Evolutionary conservation across 2,113 vertebrate species (phyloP).

Genomic region (Astur gentilis): DNA sequence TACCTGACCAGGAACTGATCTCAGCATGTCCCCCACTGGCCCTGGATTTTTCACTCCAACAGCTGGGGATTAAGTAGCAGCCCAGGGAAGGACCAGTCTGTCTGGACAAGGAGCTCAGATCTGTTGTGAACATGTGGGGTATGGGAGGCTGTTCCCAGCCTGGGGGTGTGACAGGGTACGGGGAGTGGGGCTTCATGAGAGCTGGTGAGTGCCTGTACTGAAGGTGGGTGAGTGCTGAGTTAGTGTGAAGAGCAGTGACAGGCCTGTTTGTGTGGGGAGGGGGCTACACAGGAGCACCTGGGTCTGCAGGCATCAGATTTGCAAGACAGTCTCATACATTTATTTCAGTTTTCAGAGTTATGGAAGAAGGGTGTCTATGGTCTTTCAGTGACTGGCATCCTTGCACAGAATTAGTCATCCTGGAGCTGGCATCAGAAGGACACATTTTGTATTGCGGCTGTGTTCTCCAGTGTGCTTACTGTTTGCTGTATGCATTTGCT

Average conservation of each 20-base stretch:
- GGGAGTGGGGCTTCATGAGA: neutral
- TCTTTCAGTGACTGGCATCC: neutral
- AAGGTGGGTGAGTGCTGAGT: neutral
- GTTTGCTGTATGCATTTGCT: conserved; percentile 38
- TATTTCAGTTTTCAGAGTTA: neutral
- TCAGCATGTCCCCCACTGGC: neutral
- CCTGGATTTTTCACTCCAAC: neutral
- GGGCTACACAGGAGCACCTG: neutral
- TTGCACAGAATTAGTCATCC: neutral
- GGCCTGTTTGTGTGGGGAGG: neutral
- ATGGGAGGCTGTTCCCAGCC: neutral
- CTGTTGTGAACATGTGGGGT: neutral
- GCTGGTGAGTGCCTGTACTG: neutral
- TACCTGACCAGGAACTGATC: neutral
- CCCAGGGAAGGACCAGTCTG: neutral
- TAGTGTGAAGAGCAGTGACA: neutral
- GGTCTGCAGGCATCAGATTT: neutral
- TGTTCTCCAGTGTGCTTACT: neutral
- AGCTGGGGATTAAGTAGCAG: neutral
- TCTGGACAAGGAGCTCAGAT: neutral
- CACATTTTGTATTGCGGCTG: conserved; percentile 31
- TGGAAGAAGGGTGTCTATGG: neutral
- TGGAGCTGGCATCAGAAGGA: neutral
- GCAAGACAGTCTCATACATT: neutral
- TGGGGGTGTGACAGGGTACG: accelerated